Evolutionary conservation across 1,140 invertebrate species (phyloP), one percentile per base, ranked within the genome.

Genomic region (Orius laevigatus): DNA sequence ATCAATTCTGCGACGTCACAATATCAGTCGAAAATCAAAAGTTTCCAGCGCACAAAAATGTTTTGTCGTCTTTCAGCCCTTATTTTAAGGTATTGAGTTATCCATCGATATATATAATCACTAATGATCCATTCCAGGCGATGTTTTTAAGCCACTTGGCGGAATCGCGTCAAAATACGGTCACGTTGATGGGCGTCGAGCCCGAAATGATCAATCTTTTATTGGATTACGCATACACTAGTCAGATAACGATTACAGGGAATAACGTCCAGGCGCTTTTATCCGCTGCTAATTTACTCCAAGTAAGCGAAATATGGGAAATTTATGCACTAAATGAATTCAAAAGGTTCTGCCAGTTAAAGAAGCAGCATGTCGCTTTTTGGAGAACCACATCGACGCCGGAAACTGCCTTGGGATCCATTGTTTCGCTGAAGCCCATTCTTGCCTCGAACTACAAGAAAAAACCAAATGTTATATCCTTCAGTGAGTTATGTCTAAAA

Each of bases 1-100:
- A 63, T 48, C 70, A 75, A 53, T 63, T 76, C 5, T 76, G 72
- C 14, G 90, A 94, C 64, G 81, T 93, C 15, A 74, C 84, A 39
- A 64, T 94, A 15, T 79, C 87, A 66, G 84, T 93, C 10, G 87
- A 84, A 39, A 72, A 74, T 11, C 81, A 87, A 60, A 65, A 84
- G 20, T 92, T 94, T 62, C 79, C 85, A 56, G 89, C 85, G 2
- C 92, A 96, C 63, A 81, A 89, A 68, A 79, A 93, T 15, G 82
- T 96, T 18, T 68, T 96, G 35, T 88, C 90, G 4, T 84, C 90
- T 1, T 86, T 83, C 48, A 93, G 90, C 68, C 90, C 90, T 2
- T 96, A 95, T 63, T 95, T 95, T 61, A 90, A 90, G 69, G 82
- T 82, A 62, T 32, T n/a, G 2, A 39, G 10, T 14, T 48, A 18